Percentiles rank a stretch among this genome's conserved stretches.
Conservation (phyloP, 2,888 invertebrate genomes). For the Myopa testacea region DNA sequence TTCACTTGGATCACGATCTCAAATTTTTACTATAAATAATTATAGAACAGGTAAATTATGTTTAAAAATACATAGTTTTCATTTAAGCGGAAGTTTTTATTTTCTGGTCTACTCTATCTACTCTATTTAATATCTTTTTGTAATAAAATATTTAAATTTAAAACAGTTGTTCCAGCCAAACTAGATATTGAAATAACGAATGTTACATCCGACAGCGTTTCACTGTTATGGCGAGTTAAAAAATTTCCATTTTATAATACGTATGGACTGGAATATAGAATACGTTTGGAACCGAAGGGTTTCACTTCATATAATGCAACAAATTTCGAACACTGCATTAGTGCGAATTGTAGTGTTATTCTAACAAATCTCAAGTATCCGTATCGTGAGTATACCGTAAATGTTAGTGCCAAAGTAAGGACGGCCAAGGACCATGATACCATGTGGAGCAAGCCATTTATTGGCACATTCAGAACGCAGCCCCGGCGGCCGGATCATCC, state of each 20-base stretch:
- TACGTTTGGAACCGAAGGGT: slow-evolving; percentile 46
- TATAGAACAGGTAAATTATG: slow-evolving; percentile 60
- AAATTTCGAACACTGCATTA: slow-evolving; percentile 15
- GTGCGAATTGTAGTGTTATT: slow-evolving; percentile 16
- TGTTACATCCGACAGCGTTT: slow-evolving; percentile 51
- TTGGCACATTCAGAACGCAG: slow-evolving; percentile 72
- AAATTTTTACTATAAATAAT: slow-evolving; percentile 73
- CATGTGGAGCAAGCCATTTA: slow-evolving; percentile 78
- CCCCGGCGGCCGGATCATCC: slow-evolving; percentile 72
- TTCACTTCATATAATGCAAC: slow-evolving; percentile 42
- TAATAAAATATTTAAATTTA: slow-evolving; percentile 9
- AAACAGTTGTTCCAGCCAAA: slow-evolving; percentile 53
- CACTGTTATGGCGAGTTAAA: slow-evolving; percentile 49
- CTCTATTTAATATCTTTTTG: neutral
- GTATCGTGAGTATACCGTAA: slow-evolving; percentile 62
- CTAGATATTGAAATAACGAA: slow-evolving; percentile 47
- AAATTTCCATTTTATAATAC: slow-evolving; percentile 47
- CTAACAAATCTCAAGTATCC: slow-evolving; percentile 41
- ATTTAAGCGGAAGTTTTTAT: neutral
- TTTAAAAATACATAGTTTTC: neutral
- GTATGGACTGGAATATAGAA: slow-evolving; percentile 50
- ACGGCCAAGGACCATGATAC: slow-evolving; percentile 71
- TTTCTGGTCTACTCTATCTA: neutral
- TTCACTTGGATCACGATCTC: slow-evolving; percentile 71
- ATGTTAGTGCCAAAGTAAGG: slow-evolving; percentile 76